phyloP scores from a whole-genome alignment of 92 coral and sea anemone genomes.

The Parazoanthus swiftii region DNA sequence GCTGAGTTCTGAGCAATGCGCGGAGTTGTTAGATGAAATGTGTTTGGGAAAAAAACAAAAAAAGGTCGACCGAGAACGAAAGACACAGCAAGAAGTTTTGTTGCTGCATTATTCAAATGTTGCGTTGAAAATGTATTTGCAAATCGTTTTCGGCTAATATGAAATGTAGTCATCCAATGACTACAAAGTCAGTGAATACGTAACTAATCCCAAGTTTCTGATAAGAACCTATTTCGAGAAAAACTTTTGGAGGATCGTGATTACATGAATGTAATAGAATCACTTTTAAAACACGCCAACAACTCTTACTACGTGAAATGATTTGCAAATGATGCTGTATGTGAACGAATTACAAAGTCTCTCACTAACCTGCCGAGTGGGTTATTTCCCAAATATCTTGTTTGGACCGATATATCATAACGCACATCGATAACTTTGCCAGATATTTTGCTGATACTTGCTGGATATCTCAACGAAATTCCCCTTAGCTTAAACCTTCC shows the following conservation, averaged over 20 bases:
- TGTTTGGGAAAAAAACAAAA: no score
- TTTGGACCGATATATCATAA: neutral
- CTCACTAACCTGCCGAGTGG: constrained; percentile 8
- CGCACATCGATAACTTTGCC: neutral
- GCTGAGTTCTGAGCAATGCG: neutral
- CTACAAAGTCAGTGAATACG: constrained; percentile 10
- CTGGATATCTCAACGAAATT: neutral
- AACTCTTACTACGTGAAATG: neutral
- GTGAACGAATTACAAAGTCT: neutral
- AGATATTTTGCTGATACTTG: neutral
- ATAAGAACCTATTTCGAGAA: neutral
- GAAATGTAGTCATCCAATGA: neutral
- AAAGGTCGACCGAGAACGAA: neutral
- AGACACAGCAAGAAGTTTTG: neutral
- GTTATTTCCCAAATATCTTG: no score
- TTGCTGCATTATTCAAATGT: neutral
- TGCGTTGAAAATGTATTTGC: neutral
- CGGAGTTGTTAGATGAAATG: no score
- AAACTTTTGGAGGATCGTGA: neutral
- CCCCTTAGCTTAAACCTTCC: neutral
- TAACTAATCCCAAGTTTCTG: neutral
- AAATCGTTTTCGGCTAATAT: neutral
- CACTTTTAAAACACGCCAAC: constrained; percentile 1
- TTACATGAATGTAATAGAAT: neutral
- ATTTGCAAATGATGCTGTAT: neutral